Evolutionary conservation across 2,113 vertebrate species (phyloP), one percentile per base, ranked within the genome.

Genomic region (Hyperopisus bebe): DNA sequence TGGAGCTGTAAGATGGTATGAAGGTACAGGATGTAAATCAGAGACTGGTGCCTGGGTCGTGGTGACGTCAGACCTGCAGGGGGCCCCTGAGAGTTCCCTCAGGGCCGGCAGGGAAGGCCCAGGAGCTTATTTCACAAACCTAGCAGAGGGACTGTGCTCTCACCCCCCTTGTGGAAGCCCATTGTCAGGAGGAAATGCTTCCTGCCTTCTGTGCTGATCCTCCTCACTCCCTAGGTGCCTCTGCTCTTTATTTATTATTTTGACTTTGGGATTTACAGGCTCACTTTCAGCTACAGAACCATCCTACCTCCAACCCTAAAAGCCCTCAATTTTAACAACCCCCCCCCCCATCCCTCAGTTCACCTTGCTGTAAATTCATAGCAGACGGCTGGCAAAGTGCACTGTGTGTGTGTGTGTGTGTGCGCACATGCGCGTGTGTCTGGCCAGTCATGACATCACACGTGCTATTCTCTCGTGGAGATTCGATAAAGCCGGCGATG

Each of bases 401-500:
- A 66, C 58, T 66, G 62, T 13, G 10, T 70, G n/a, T 66, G 0
- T 62, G 58, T 27, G 17, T 55, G 27, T 87, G 31, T 42, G 2
- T 27, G 21, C 27, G 13, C 13, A 42, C 21, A 9, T 11, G 39
- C 8, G 5, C 24, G n/a, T 82, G 24, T 87, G 6, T 47, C 27
- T 80, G 53, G 21, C n/a, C 13, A 21, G 19, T n/a, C 66, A 27
- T 66, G 62, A 88, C 21, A 51, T 51, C 47, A 19, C 55, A 51
- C 87, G 8, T 87, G 86, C 35, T 19, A 42, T 90, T 66, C 47
- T 47, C 35, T 51, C 62, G 21, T 44, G 13, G n/a, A 74, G 66
- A 87, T 87, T 90, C 53, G 35, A 90, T 88, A 50, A 90, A 88
- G 47, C 89, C 19, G 35, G 35, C 50, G 39, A n/a, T 17, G 11